phyloP scores from a whole-genome alignment of 2,113 vertebrate genomes.

The Toxostoma redivivum region DNA sequence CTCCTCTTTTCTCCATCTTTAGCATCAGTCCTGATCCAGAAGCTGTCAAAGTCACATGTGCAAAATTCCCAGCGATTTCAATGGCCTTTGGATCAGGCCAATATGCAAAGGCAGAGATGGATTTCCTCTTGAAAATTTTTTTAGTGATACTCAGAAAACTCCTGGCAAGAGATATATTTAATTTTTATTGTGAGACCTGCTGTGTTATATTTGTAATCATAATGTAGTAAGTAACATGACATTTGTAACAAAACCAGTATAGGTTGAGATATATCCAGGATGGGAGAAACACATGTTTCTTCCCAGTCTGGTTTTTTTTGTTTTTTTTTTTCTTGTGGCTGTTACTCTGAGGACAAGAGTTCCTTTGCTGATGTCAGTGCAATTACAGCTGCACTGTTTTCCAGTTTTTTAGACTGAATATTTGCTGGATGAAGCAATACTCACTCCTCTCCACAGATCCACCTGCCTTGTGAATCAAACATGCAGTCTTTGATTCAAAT shows the following conservation, averaged over 20 bases:
- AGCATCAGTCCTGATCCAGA: neutral
- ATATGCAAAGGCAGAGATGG: neutral
- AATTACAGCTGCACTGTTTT: neutral
- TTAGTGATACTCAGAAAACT: neutral
- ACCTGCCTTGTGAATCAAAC: neutral
- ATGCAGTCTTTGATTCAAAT: neutral
- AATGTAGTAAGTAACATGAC: neutral
- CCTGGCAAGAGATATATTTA: neutral
- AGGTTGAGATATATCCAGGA: neutral
- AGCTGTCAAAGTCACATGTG: neutral
- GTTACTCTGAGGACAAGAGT: neutral
- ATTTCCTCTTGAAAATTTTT: neutral
- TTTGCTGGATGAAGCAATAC: constrained; percentile 14
- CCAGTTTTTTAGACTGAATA: neutral
- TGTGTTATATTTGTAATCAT: neutral
- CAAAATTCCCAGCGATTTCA: neutral
- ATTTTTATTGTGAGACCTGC: neutral
- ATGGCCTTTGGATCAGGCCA: neutral
- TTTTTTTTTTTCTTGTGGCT: neutral
- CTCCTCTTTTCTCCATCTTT: neutral
- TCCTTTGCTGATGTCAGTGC: neutral
- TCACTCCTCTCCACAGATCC: neutral
- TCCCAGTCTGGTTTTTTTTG: neutral
- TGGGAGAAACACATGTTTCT: neutral
- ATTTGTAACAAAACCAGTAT: neutral